Conservation (phyloP, 1,140 invertebrate species). For the Armadillidium nasatum region DNA sequence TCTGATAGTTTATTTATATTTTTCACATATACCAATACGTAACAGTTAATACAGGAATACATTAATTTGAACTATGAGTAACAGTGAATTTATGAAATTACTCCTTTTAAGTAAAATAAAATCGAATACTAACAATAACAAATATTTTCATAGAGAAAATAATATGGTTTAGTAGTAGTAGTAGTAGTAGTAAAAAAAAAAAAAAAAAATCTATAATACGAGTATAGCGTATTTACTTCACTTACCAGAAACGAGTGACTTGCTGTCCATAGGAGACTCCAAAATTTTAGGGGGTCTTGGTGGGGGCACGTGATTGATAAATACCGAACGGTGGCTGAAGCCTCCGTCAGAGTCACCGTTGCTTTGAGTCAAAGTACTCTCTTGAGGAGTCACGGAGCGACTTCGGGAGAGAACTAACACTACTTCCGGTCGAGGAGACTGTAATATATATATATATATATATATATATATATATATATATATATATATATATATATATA, state of each 20-base stretch:
- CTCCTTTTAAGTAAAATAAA: too few relatives aligned
- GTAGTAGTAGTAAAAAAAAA: too few relatives aligned
- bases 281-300: constrained; percentile 49
- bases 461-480: background rate
- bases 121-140: too few relatives aligned
- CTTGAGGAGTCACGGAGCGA: constrained; percentile 47
- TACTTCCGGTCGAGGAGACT: constrained; percentile 63
- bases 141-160: too few relatives aligned
- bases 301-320: constrained; percentile 43
- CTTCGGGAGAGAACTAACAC: constrained; percentile 62
- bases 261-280: constrained; percentile 48
- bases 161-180: too few relatives aligned
- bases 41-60: too few relatives aligned
- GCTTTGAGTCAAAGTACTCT: constrained; percentile 32
- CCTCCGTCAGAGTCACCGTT: constrained; percentile 32
- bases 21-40: too few relatives aligned
- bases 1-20: too few relatives aligned
- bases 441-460: constrained; percentile 14
- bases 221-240: too few relatives aligned
- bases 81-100: too few relatives aligned
- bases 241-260: constrained; percentile 44
- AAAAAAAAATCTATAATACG: too few relatives aligned
- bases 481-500: background rate
- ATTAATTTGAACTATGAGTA: too few relatives aligned
- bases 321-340: constrained; percentile 39